Conservation (phyloP, 2,888 invertebrate genomes). For the Heterodera filipjevi region DNA sequence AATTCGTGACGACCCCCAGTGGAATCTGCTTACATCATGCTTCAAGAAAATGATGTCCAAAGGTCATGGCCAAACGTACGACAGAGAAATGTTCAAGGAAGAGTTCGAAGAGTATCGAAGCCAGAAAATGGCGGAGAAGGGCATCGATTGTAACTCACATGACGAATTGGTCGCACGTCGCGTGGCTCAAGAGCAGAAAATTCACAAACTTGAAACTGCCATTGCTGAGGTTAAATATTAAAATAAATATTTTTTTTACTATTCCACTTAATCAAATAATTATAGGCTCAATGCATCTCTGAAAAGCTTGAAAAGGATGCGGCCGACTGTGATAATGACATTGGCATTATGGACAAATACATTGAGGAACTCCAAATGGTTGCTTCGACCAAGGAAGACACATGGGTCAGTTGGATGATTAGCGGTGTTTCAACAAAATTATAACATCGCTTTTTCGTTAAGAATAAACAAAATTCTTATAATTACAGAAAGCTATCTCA, state of each 20-base stretch:
- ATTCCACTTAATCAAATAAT: not conserved
- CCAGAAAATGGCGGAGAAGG: conserved; percentile 3
- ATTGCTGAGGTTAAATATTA: not conserved
- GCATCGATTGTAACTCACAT: not conserved
- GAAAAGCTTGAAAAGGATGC: not conserved
- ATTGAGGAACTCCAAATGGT: not conserved
- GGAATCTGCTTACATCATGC: conserved; percentile 10
- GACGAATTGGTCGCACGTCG: not conserved
- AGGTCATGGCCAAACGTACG: not conserved
- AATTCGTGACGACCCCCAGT: conserved; percentile 15
- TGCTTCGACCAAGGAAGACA: not conserved
- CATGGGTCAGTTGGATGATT: not conserved
- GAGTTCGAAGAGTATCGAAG: conserved; percentile 11
- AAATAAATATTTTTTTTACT: not conserved
- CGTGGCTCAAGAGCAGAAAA: conserved; percentile 3
- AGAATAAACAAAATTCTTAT: not conserved
- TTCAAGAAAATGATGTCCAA: not conserved
- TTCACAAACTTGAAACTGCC: not conserved
- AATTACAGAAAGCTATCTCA: not conserved
- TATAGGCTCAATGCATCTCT: not conserved
- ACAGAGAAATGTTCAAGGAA: not conserved
- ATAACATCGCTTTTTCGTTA: not conserved
- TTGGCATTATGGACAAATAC: not conserved
- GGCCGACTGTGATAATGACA: conserved; percentile 3
- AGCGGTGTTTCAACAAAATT: not conserved